phyloP scores from a whole-genome alignment of 2,888 invertebrate species.

The Perdita meconis region DNA sequence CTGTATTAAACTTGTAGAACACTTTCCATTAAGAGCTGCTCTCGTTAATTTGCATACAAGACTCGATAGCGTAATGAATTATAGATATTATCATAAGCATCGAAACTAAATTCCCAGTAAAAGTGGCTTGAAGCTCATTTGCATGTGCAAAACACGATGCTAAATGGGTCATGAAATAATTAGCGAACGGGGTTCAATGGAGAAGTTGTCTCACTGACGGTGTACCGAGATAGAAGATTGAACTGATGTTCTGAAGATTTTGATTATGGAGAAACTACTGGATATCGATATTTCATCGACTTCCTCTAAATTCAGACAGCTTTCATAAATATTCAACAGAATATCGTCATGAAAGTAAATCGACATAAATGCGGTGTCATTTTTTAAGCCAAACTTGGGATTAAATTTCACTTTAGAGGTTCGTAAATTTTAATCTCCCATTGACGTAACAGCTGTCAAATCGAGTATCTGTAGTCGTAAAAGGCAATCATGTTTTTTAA shows the following conservation, averaged over 20 bases:
- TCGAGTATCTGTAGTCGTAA: too few species aligned
- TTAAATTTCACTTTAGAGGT: too few species aligned
- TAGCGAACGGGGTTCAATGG: too few species aligned
- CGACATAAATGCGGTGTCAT: too few species aligned
- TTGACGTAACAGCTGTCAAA: too few species aligned
- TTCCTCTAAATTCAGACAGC: background rate
- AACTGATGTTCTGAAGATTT: too few species aligned
- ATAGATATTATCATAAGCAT: slow-evolving; percentile 2
- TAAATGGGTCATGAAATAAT: background rate
- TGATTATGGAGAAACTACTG: background rate
- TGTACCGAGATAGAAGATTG: too few species aligned
- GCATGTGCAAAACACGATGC: background rate
- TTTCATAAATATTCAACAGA: background rate
- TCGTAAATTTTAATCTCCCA: too few species aligned
- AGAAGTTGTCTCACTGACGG: too few species aligned
- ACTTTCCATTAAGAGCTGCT: slow-evolving; percentile 51
- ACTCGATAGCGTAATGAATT: background rate
- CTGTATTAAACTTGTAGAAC: slow-evolving; percentile 42
- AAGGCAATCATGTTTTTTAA: too few species aligned
- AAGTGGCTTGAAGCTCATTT: slow-evolving; percentile 25
- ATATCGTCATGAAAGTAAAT: background rate
- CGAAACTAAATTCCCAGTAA: slow-evolving; percentile 29
- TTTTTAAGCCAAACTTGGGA: too few species aligned
- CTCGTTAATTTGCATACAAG: slow-evolving; percentile 33
- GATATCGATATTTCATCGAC: background rate